Conservation (phyloP, 1,140 invertebrate genomes). For the Megalonaias nervosa region DNA sequence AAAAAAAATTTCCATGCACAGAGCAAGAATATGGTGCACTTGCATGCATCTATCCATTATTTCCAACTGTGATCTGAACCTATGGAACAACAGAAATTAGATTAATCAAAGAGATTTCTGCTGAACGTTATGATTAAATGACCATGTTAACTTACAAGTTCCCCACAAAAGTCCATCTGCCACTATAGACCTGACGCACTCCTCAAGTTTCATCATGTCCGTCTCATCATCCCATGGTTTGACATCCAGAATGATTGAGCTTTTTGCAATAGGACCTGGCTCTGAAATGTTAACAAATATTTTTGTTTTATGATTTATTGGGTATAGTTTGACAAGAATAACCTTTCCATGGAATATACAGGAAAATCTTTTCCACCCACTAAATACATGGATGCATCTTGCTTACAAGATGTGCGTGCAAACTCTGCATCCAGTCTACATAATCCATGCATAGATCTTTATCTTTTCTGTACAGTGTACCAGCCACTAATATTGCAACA, state of each 20-base stretch:
- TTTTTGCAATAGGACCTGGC: conserved; percentile 89
- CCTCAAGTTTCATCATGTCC: conserved; percentile 90
- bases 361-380: no score
- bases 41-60: neutral
- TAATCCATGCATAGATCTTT: neutral
- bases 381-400: neutral
- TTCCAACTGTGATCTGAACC: neutral
- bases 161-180: conserved; percentile 95
- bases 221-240: conserved; percentile 99
- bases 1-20: neutral
- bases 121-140: neutral
- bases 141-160: conserved; percentile 75
- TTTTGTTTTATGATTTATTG: neutral
- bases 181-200: conserved; percentile 82
- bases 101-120: neutral
- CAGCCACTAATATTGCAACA: no score
- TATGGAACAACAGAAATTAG: neutral
- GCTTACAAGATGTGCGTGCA: neutral
- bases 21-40: neutral
- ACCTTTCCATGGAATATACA: no score
- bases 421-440: neutral
- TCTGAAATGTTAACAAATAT: conserved; percentile 50
- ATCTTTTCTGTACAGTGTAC: no score
- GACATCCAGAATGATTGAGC: conserved; percentile 93
- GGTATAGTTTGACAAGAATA: no score